Base-by-base conservation (phyloP, 92 coral and sea anemone genomes). In the Porites rus region DNA sequence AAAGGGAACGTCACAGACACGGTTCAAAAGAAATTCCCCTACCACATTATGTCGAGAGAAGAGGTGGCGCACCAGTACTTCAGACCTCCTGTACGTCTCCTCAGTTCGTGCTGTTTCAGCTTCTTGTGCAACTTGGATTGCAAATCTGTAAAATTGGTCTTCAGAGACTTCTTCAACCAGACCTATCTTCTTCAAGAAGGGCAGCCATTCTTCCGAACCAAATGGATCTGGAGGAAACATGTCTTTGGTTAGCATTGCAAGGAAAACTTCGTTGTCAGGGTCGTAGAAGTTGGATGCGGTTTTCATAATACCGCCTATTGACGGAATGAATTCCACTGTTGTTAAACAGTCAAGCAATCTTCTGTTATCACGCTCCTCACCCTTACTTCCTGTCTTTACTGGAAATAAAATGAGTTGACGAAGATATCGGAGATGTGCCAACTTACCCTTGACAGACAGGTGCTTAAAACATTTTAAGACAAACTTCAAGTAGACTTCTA, bases 171-270 rank as follows among this genome's bases (percentile, higher is more conserved):
- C 72, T 63, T 73, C 54, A 7, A 80, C 65, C 11, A 93, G 80
- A 4, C 96, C 96, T 13, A 93, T 65, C 63, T 63, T 22, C 1
- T 69, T 69, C 69, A 93, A 79, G 74, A 93, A 88, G 7, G 58
- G 75, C 51, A 88, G 60, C 96, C 96, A 93, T 3, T 78, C 21
- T 8, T 61, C 24, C 0, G 16, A 66, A 20, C 78, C 61, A 72
- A 93, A 93, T 24, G 93, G 93, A 54, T 69, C 18, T 22, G 87
- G 87, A 7, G 96, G 96, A 76, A 90, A 87, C 79, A 9, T 6
- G 16, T 81, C 80, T 74, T 75, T 65, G 7, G 77, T 22, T 5
- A 93, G 69, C 92, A 93, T 88, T 3, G 54, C 86, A 4, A 69
- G 50, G 72, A 90, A 93, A 12, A 93, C 96, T 13, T 38, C n/a